A percentile compares a stretch with the other conserved stretches of the same genome.
These are phyloP conservation scores for Nanorana parkeri DNA, from an alignment of 2,113 vertebrate species.

Conservation along the genomic window DNA sequence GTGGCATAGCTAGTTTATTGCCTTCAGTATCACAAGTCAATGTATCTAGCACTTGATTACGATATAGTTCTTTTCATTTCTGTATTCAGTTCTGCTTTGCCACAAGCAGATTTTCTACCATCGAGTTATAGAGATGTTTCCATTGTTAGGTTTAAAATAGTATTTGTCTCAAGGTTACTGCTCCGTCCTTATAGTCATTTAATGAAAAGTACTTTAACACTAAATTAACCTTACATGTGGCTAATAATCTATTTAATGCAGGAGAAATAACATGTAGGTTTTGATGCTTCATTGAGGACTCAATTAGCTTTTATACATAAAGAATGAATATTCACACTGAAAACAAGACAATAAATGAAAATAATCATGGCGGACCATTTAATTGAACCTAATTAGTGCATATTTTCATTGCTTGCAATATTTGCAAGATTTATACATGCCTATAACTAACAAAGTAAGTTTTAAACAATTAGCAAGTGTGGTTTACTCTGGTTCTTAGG, in stretches of 20 bases:
- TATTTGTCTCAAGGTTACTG: constrained; percentile 39
- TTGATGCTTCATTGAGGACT: constrained; percentile 56
- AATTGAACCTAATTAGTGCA: constrained; percentile 51
- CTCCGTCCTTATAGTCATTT: constrained; percentile 51
- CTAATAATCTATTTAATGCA: constrained; percentile 59
- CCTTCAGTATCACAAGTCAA: background rate
- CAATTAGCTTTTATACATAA: constrained; percentile 56
- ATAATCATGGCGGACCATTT: constrained; percentile 53
- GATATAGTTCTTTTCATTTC: background rate
- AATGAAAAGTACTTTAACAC: constrained; percentile 58
- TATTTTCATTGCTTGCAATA: constrained; percentile 38
- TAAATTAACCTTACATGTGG: constrained; percentile 59
- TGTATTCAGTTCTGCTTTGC: background rate
- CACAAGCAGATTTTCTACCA: background rate
- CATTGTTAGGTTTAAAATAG: constrained; percentile 27
- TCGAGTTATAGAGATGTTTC: background rate
- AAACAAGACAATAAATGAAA: constrained; percentile 57
- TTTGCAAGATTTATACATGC: constrained; percentile 50
- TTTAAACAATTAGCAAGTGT: constrained; percentile 43
- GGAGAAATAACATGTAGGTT: constrained; percentile 56
- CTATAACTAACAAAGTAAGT: constrained; percentile 49
- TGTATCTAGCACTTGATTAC: background rate
- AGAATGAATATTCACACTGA: constrained; percentile 43
- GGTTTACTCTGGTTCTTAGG: constrained; percentile 18
- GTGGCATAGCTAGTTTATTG: background rate